Base-by-base conservation (phyloP, 2,797 vertebrate genomes). In the Chelonia mydas region DNA sequence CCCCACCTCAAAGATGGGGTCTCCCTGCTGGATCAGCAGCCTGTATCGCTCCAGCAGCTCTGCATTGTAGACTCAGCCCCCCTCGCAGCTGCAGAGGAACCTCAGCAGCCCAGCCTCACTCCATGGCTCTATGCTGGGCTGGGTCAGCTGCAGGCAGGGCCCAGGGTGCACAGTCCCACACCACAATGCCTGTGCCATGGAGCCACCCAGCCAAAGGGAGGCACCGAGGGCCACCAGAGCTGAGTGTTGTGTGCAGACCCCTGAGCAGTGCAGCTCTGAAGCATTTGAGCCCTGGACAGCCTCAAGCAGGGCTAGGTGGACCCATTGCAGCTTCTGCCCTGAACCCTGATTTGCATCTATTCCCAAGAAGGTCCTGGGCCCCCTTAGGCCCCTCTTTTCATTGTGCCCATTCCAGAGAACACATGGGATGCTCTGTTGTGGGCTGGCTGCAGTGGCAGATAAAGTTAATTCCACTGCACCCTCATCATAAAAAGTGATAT, bases 381-480 rank as follows among this genome's bases (percentile, higher is more conserved):
- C 23, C 55, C 25, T 28, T 27, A 27, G 27, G 11, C 25, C 27
- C 55, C 27, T 57, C 27, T 28, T 11, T 57, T 13, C 55, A 57
- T 57, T 27, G 55, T 57, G 11, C 27, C 27, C 27, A 6, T 57
- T 68, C 8, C 37, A 74, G 37, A 83, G 84, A 81, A 68, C 19
- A 27, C 49, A 10, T 4, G 25, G 25, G 41, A 54, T 2, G 8
- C 4, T 83, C 68, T 49, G 15, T 51, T 47, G 91, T 27, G 28
- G 7, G 5, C 77, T 77, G 84, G 50, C n/a, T 86, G 82, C 92
- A 91, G 72, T 83, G 80, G 74, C 83, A 92, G 77, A 51, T 23
- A 80, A 19, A 0, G 0, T 41, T 37, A 80, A 87, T 59, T 74
- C 45, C 91, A 84, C 54, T 51, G 45, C 41, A 68, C 55, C 74